Evolutionary conservation across 2,797 vertebrate species (phyloP).

Genomic region (Hypotaenidia okinawae): DNA sequence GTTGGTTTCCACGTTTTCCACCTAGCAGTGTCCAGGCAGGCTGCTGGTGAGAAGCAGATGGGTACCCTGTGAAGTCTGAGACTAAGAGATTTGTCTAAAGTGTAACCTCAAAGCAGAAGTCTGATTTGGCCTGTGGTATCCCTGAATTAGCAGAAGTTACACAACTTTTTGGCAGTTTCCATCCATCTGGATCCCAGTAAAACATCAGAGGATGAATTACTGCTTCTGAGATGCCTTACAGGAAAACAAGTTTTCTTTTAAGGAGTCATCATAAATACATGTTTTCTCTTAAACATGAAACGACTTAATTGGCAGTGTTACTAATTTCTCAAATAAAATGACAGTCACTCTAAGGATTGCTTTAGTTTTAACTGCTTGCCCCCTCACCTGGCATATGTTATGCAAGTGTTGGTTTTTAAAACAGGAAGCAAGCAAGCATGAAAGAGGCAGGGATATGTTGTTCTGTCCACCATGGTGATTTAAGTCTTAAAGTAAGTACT

Average conservation of each 20-base stretch:
- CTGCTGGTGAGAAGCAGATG: not conserved
- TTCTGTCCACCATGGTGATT: not conserved
- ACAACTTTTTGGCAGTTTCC: not conserved
- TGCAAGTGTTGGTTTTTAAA: not conserved
- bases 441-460: not conserved
- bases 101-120: not conserved
- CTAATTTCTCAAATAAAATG: not conserved
- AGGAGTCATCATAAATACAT: not conserved
- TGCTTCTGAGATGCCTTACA: not conserved
- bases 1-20: not conserved
- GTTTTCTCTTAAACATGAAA: not conserved
- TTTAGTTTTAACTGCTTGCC: not conserved
- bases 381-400: not conserved
- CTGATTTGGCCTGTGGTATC: not conserved
- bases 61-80: not conserved
- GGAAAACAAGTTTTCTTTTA: not conserved
- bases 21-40: not conserved
- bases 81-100: not conserved
- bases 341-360: not conserved
- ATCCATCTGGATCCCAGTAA: not conserved
- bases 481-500: not conserved
- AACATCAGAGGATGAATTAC: not conserved
- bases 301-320: not conserved
- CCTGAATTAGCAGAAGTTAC: not conserved
- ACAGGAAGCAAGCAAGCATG: not conserved